Conservation (phyloP, 2,113 vertebrate genomes). For the Apteryx owenii region DNA sequence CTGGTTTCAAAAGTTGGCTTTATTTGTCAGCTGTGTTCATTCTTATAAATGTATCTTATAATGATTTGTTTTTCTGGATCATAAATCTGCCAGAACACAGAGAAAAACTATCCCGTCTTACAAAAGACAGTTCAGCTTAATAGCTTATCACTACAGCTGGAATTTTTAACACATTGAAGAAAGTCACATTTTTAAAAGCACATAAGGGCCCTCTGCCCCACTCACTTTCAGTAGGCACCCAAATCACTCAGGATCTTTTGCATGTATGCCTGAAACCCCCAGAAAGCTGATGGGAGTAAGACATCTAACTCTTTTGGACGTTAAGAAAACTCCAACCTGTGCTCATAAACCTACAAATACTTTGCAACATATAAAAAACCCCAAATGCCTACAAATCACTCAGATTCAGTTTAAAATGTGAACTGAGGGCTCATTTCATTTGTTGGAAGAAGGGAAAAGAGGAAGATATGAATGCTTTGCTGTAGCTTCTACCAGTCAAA, state of each 20-base stretch:
- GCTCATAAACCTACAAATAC: background rate
- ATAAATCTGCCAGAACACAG: background rate
- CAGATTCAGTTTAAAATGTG: background rate
- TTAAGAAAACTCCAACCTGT: background rate
- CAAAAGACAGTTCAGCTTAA: constrained; percentile 1
- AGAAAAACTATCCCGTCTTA: background rate
- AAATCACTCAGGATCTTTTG: background rate
- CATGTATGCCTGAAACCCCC: background rate
- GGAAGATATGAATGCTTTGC: background rate
- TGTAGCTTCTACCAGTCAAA: background rate
- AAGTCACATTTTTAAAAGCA: background rate
- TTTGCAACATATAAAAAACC: background rate
- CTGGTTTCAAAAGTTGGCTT: constrained; percentile 18
- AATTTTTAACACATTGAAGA: background rate
- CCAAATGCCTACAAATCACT: background rate
- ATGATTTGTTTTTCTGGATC: constrained; percentile 48
- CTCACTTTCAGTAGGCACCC: background rate
- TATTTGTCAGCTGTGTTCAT: constrained; percentile 37
- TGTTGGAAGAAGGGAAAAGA: background rate
- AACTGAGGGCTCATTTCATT: background rate
- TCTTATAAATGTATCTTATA: constrained; percentile 31
- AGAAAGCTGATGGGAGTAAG: background rate
- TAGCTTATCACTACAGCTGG: background rate
- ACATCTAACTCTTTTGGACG: background rate
- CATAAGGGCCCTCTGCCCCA: background rate